These are phyloP conservation scores for Litoditis marina DNA, from an alignment of 2,888 invertebrate species.

Conservation along the genomic window DNA sequence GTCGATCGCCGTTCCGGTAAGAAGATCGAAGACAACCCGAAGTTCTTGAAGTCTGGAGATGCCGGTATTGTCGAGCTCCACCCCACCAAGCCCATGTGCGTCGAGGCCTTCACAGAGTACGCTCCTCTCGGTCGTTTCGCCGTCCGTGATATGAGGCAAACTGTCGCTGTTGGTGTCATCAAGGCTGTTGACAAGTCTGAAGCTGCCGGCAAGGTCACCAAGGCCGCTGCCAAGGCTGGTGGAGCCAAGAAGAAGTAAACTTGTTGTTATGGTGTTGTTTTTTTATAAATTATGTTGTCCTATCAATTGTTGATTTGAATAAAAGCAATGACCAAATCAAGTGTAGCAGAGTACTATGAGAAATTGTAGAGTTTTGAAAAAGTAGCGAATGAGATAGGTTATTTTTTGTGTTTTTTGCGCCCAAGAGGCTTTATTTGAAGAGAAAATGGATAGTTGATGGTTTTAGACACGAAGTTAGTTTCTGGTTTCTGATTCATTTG, in stretches of 20 bases:
- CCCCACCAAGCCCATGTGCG: constrained; percentile 95
- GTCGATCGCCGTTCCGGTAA: constrained; percentile 95
- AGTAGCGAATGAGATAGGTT: too few species aligned
- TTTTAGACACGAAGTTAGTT: too few species aligned
- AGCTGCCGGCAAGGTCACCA: constrained; percentile 78
- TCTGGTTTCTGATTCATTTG: too few species aligned
- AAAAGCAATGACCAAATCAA: too few species aligned
- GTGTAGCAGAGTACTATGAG: too few species aligned
- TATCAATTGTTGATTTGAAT: neutral
- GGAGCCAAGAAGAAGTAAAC: constrained; percentile 53
- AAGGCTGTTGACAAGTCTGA: constrained; percentile 79
- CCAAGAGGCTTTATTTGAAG: too few species aligned
- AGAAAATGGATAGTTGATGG: too few species aligned
- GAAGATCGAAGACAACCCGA: constrained; percentile 65
- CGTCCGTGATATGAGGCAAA: constrained; percentile 96
- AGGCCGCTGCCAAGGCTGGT: constrained; percentile 94
- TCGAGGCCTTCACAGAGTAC: constrained; percentile 95
- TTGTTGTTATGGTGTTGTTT: too few species aligned
- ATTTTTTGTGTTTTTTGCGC: too few species aligned
- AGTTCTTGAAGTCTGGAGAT: constrained; percentile 89
- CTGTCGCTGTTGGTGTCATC: constrained; percentile 75
- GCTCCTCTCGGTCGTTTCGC: constrained; percentile 95
- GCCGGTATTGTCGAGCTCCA: constrained; percentile 88
- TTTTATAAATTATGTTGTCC: neutral
- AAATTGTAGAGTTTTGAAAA: too few species aligned